Evolutionary conservation across 2,797 vertebrate species (phyloP).

Genomic region (Scolopax rusticola): DNA sequence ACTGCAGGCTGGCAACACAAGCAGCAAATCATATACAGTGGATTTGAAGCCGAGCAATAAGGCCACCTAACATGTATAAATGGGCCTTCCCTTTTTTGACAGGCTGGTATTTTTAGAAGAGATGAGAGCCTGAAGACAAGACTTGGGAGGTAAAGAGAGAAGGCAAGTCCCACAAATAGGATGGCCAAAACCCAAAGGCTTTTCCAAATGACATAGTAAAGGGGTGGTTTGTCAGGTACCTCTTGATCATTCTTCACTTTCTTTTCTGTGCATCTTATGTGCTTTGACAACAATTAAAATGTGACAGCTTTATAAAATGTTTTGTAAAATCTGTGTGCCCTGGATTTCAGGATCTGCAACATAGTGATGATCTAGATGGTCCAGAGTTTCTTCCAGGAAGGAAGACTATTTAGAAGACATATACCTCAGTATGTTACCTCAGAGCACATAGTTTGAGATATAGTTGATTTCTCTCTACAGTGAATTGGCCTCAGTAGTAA

Average conservation of each 20-base stretch:
- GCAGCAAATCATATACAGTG: background rate
- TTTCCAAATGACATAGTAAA: background rate
- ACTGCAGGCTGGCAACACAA: background rate
- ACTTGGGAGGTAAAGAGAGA: too few species aligned
- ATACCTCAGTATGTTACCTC: background rate
- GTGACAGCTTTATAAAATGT: background rate
- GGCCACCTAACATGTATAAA: background rate
- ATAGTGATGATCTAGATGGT: background rate
- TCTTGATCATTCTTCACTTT: background rate
- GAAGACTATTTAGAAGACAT: background rate
- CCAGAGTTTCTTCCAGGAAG: background rate
- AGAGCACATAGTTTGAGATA: background rate
- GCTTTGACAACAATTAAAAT: background rate
- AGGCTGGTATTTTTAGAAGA: background rate
- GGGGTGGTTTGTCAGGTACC: accelerated
- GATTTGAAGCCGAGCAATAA: background rate
- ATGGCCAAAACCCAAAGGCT: background rate
- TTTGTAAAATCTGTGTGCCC: background rate
- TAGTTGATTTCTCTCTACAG: background rate
- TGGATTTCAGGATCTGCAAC: background rate
- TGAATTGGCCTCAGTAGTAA: background rate
- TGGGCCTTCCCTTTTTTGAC: background rate
- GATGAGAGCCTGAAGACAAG: background rate
- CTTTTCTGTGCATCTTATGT: background rate
- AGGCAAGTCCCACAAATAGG: background rate